Evolutionary conservation across 1,140 invertebrate species (phyloP), one percentile per base, ranked within the genome.

Genomic region (Pomphorhynchus laevis): DNA sequence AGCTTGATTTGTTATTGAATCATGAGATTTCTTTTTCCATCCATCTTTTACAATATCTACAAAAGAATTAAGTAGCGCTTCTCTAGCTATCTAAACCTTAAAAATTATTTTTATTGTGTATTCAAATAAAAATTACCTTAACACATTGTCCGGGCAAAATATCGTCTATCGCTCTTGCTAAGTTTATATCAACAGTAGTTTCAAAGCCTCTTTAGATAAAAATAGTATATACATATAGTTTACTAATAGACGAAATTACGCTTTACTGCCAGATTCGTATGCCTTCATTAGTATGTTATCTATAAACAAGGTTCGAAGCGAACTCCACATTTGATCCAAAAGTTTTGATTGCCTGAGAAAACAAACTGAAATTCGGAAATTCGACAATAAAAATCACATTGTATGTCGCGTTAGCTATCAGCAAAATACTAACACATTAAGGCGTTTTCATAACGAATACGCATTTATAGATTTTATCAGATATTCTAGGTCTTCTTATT

Each of bases 111-210:
- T 6, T 24, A 21, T 17, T 45, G 38, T 20, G 12, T 16, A 38
- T 23, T 34, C 2, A n/a, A 18, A 35, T 23, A n/a, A 21, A 37
- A 38, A 44, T 46, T 45, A 62, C 62, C 52, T 76, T 69, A 4
- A 84, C 72, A 41, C 73, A 74, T 53, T 71, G 70, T 4, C 65
- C 59, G 0, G 82, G 77, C 34, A 95, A 56, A 25, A 69, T 68
- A 34, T 71, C 65, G 49, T 91, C 79, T 0, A 79, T 74, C 82
- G 82, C 95, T 47, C 89, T 72, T 46, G 74, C 71, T 11, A 95
- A 56, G 53, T 79, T 79, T 43, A 98, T 95, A 55, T 95, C 86
- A 12, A 89, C 74, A 31, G 72, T 68, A 5, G 84, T 93, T 53
- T 93, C 93, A 54, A 93, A 95, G 17, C 71, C 74, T 49, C 72